phyloP scores from a whole-genome alignment of 2,113 vertebrate species.

The Oryctolagus cuniculus region DNA sequence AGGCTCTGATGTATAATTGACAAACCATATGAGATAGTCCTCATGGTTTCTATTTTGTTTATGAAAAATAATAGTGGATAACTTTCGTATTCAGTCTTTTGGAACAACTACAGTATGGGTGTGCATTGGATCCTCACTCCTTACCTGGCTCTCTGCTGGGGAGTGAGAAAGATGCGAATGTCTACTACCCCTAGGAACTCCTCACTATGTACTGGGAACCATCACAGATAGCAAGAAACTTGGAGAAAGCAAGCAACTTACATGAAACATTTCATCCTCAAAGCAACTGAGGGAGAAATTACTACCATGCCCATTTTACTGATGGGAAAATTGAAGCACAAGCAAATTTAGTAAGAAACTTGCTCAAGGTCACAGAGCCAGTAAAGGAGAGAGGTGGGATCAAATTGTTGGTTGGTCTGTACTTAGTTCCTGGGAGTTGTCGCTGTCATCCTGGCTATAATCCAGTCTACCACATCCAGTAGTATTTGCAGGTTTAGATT shows the following conservation, averaged over 20 bases:
- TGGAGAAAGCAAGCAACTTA: neutral
- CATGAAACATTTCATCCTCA: neutral
- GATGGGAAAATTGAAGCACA: constrained; percentile 4
- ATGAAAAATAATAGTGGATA: neutral
- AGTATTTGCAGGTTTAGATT: neutral
- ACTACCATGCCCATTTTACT: neutral
- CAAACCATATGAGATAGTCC: too few species aligned
- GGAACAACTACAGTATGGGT: neutral
- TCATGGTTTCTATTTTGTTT: neutral
- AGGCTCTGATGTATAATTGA: neutral
- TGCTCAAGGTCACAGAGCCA: neutral
- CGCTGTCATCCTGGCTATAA: neutral
- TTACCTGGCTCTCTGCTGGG: neutral
- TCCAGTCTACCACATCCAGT: neutral
- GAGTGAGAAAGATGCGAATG: neutral
- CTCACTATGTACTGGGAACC: neutral
- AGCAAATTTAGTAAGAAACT: neutral
- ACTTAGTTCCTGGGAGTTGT: neutral
- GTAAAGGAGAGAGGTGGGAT: neutral
- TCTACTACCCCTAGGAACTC: neutral
- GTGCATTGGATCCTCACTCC: neutral
- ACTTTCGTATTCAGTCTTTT: neutral
- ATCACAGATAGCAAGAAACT: neutral
- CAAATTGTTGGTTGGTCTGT: neutral
- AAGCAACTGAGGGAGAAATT: neutral